Conservation (phyloP, 2,888 invertebrate species). For the Luperina testacea region DNA sequence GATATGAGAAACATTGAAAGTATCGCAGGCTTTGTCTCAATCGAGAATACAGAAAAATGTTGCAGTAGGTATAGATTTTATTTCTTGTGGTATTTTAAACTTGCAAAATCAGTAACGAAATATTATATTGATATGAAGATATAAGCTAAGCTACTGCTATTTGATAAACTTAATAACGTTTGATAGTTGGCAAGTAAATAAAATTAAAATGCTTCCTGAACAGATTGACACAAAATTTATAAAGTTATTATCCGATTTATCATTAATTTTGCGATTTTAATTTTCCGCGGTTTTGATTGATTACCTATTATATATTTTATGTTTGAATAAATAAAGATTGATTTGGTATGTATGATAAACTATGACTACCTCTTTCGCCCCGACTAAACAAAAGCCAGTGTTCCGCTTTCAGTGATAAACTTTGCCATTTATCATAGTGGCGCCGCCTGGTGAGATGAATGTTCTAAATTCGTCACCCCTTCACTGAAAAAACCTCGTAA, state of each 20-base stretch:
- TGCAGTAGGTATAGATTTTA: not conserved
- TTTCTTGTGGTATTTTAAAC: conserved; percentile 19
- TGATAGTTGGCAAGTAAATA: not conserved
- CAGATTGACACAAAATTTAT: conserved; percentile 6
- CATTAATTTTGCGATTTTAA: not conserved
- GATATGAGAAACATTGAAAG: not conserved
- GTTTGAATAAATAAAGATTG: not conserved
- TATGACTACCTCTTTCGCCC: not conserved
- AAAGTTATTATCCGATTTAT: conserved; percentile 13
- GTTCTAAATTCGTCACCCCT: conserved; percentile 48
- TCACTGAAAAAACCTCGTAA: conserved; percentile 41
- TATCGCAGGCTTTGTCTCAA: not conserved
- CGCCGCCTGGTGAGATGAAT: conserved; percentile 54
- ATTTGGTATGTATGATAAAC: not conserved
- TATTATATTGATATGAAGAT: conserved; percentile 7
- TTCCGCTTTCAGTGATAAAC: conserved; percentile 45
- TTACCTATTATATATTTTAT: conserved; percentile 1
- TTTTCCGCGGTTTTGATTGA: not conserved
- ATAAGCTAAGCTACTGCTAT: conserved; percentile 11
- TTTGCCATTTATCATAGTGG: conserved; percentile 50
- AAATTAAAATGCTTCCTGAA: conserved; percentile 20
- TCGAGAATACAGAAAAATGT: not conserved
- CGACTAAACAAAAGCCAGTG: conserved; percentile 34
- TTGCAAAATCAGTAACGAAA: conserved; percentile 36
- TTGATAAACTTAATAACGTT: not conserved